phyloP scores from a whole-genome alignment of 2,113 vertebrate genomes.

The Hippocampus mohnikei region DNA sequence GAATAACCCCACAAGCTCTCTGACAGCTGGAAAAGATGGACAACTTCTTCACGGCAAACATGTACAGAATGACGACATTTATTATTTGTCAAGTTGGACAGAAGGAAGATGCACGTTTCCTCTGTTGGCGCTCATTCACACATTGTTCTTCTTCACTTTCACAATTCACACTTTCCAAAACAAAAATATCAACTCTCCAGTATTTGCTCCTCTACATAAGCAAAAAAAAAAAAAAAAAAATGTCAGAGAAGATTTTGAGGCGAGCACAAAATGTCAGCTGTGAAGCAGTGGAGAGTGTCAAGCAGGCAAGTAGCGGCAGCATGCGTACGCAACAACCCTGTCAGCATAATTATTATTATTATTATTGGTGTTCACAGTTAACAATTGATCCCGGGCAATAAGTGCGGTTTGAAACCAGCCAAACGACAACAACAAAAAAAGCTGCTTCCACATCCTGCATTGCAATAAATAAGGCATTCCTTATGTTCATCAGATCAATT shows the following conservation, averaged over 20 bases:
- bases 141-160: slow-evolving; percentile 24
- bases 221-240: slow-evolving; percentile 35
- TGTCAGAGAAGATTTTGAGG: slow-evolving; percentile 34
- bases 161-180: slow-evolving; percentile 28
- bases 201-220: slow-evolving; percentile 25
- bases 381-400: slow-evolving; percentile 36
- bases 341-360: slow-evolving; percentile 33
- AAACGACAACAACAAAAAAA: slow-evolving; percentile 16
- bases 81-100: slow-evolving; percentile 55
- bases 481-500: slow-evolving; percentile 19
- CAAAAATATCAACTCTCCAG: slow-evolving; percentile 24
- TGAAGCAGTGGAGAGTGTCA: slow-evolving; percentile 48
- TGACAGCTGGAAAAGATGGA: neutral
- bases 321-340: slow-evolving; percentile 53
- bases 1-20: slow-evolving; percentile 19
- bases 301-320: slow-evolving; percentile 43
- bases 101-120: slow-evolving; percentile 47
- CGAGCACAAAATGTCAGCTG: slow-evolving; percentile 22
- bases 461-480: slow-evolving; percentile 22
- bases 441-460: slow-evolving; percentile 23
- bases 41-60: slow-evolving; percentile 13
- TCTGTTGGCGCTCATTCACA: slow-evolving; percentile 24
- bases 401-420: slow-evolving; percentile 52
- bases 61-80: slow-evolving; percentile 9
- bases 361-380: slow-evolving; percentile 43